Evolutionary conservation across 2,113 vertebrate species (phyloP), one percentile per base, ranked within the genome.

Genomic region (Cyprinodon variegatus): DNA sequence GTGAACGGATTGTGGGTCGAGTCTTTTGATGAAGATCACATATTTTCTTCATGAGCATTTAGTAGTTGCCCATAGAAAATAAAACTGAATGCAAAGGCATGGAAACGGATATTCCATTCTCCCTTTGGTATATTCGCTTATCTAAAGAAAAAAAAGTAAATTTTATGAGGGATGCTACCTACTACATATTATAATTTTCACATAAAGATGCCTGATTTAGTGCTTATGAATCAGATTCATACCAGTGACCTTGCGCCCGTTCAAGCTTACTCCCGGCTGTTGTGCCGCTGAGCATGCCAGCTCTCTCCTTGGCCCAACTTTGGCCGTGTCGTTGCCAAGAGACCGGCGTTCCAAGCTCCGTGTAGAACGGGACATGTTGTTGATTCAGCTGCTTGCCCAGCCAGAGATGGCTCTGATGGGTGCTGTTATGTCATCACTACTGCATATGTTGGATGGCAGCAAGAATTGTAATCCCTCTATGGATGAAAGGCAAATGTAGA

Each of bases 271-370:
- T 74, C 61, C 76, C 68, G 71, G 75, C 12, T 13, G 66, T 76
- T 75, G 15, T 79, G 79, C 77, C 64, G 60, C 81, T 68, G 81
- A 88, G 86, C 64, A n/a, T 73, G 65, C 71, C 72, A 90, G 50
- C 83, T 61, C 63, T 83, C 83, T 81, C 73, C 88, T 78, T 48
- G n/a, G 67, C 61, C 80, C 78, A 65, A 86, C 68, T 39, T n/a
- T 41, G 81, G 70, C 61, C 74, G 85, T 88, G 88, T 79, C 80
- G 93, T 95, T 95, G 91, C 93, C 90, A 89, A 83, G 93, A 88
- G 82, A 94, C 92, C 67, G 59, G 81, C 85, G 84, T 89, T 88
- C 77, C 86, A 71, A 78, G 78, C 87, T 79, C 88, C 50, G 65
- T 82, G 82, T 74, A 90, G 92, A 89, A 88, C 84, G 78, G 86